Base-by-base conservation (phyloP, 1,140 invertebrate species). In the Drosophila ficusphila region DNA sequence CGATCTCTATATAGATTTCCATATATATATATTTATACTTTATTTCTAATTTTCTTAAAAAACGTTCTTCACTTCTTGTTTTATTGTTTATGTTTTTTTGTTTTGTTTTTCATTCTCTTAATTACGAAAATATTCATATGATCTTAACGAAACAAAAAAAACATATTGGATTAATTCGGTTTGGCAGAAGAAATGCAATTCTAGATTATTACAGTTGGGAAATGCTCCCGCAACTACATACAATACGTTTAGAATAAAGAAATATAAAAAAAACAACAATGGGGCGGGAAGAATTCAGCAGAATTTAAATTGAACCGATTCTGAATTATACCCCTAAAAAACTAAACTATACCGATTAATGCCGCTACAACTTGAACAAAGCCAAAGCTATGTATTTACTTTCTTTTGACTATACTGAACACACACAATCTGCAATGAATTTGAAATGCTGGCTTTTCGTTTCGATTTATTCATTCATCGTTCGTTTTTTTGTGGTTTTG, bases 31-130 rank as follows among this genome's bases (percentile, higher is more conserved):
- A 71, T 54, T 36, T 76, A 65, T 79, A 65, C 38, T 76, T 75
- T 76, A 86, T 79, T 79, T 53, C 79, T 83, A 83, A 58, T 75
- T 85, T 79, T 48, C 81, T 76, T 83, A 79, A 71, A 83, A 83
- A 85, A 85, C 62, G 42, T 73, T 79, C 75, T 83, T 79, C 67
- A 72, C 65, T 79, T 79, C 74, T 76, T 65, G 73, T 71, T 75
- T 70, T 61, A 62, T 71, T 85, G 56, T 81, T 75, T 58, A 46
- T 81, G 49, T 78, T 61, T 58, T 34, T 73, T 69, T 46, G 31
- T 73, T 75, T 53, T 44, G 23, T 46, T 61, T 81, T 76, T 36
- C 42, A 34, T 36, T 64, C 39, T 41, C 64, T 33, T 67, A 54
- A 39, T 53, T 18, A 38, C 56, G 61, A 39, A 61, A 65, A 41